Conservation (phyloP, 2,888 invertebrate genomes). For the Marasmarcha lunaedactyla region DNA sequence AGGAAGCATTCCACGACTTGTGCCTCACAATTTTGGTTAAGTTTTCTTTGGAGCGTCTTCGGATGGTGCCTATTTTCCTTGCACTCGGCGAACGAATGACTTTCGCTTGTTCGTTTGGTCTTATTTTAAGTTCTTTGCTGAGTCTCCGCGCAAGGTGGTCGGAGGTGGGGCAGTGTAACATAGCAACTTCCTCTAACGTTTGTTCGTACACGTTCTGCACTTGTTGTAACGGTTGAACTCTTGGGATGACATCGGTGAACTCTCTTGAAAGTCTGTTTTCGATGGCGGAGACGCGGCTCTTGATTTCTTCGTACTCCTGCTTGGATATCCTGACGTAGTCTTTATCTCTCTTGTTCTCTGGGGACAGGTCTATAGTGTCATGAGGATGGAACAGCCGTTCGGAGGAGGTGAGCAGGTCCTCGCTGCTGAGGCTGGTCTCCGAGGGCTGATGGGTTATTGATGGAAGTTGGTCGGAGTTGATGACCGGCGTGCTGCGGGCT, state of each 20-base stretch:
- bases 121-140: slow-evolving; percentile 79
- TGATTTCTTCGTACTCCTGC: slow-evolving; percentile 82
- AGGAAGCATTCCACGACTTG: slow-evolving; percentile 74
- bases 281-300: slow-evolving; percentile 79
- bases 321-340: slow-evolving; percentile 80
- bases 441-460: slow-evolving; percentile 45
- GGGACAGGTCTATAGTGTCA: slow-evolving; percentile 53
- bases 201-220: slow-evolving; percentile 81
- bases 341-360: slow-evolving; percentile 52
- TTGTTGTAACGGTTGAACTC: slow-evolving; percentile 67
- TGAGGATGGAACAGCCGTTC: slow-evolving; percentile 54
- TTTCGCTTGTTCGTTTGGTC: slow-evolving; percentile 76
- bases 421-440: slow-evolving; percentile 52
- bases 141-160: slow-evolving; percentile 79
- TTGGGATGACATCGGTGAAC: slow-evolving; percentile 64
- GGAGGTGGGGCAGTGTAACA: slow-evolving; percentile 72
- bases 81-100: slow-evolving; percentile 85
- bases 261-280: slow-evolving; percentile 79
- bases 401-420: slow-evolving; percentile 53
- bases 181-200: slow-evolving; percentile 77
- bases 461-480: slow-evolving; percentile 38
- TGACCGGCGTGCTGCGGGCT: slow-evolving; percentile 46
- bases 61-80: slow-evolving; percentile 81
- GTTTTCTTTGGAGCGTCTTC: slow-evolving; percentile 78
- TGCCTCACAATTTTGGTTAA: slow-evolving; percentile 68